These are phyloP conservation scores for Pseudoips prasinana DNA, from an alignment of 2,888 invertebrate species.

Conservation along the genomic window DNA sequence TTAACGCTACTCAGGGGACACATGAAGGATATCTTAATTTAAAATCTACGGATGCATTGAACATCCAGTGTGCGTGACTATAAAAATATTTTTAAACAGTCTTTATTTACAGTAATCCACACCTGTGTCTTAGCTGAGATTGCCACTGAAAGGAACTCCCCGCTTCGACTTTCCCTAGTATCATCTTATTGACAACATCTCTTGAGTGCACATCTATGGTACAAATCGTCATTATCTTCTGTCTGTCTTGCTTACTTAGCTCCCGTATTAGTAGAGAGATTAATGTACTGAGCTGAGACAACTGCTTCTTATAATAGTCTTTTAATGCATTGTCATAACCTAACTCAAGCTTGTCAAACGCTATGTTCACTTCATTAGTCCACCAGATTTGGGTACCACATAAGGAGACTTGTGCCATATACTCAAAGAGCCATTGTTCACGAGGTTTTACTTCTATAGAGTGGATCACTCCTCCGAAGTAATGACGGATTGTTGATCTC, in stretches of 20 bases:
- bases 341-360: conserved; percentile 94
- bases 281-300: conserved; percentile 94
- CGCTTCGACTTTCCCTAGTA: conserved; percentile 94
- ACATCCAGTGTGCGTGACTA: no score
- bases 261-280: conserved; percentile 95
- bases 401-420: conserved; percentile 96
- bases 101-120: no score
- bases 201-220: conserved; percentile 98
- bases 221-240: conserved; percentile 99
- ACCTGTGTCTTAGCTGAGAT: conserved; percentile 92
- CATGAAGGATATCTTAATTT: no score
- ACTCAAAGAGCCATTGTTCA: conserved; percentile 98
- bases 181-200: conserved; percentile 96
- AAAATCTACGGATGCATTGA: no score
- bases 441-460: conserved; percentile 97
- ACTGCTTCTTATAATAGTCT: conserved; percentile 96
- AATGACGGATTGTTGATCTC: conserved; percentile 90
- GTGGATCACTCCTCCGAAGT: conserved; percentile 92
- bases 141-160: conserved; percentile 97
- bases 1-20: no score
- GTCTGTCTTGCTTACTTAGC: conserved; percentile 93
- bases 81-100: no score
- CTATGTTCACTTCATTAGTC: conserved; percentile 96
- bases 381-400: conserved; percentile 99
- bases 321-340: conserved; percentile 98